Conservation (phyloP, 23 tunicate species). For the Clavelina lepadiformis region DNA sequence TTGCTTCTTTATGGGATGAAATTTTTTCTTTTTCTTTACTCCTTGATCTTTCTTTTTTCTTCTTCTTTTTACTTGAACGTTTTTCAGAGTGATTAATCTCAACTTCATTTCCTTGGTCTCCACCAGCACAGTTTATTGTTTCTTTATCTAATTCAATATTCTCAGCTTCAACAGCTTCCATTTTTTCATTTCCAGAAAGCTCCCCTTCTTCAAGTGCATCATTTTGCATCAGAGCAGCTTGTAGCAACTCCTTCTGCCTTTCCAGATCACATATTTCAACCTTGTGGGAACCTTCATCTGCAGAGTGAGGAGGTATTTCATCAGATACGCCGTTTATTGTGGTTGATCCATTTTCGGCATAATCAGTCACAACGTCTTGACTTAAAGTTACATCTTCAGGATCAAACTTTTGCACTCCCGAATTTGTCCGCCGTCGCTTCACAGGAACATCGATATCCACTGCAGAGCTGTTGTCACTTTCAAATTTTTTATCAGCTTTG, state of each 20-base stretch:
- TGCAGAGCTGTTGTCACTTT: conserved; percentile 3
- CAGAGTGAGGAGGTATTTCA: neutral
- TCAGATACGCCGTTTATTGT: conserved; percentile 5
- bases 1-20: conserved; percentile 20
- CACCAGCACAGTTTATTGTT: neutral
- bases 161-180: conserved; percentile 5
- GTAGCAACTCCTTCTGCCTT: conserved; percentile 59
- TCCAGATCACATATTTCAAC: conserved; percentile 46
- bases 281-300: too few species aligned
- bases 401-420: neutral
- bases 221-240: conserved; percentile 44
- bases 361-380: too few species aligned
- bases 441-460: neutral
- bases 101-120: conserved; percentile 12
- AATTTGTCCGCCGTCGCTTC: conserved; percentile 3
- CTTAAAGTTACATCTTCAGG: too few species aligned
- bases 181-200: conserved; percentile 9
- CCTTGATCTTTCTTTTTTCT: conserved; percentile 40
- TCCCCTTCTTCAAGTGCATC: conserved; percentile 67
- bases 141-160: conserved; percentile 2
- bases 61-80: conserved; percentile 29
- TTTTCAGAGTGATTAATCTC: conserved; percentile 2
- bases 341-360: neutral
- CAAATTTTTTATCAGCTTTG: conserved; percentile 23
- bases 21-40: conserved; percentile 38